Evolutionary conservation across 1,140 invertebrate genomes (phyloP), one percentile per base, ranked within the genome.

Genomic region (Bicyclus anynana): DNA sequence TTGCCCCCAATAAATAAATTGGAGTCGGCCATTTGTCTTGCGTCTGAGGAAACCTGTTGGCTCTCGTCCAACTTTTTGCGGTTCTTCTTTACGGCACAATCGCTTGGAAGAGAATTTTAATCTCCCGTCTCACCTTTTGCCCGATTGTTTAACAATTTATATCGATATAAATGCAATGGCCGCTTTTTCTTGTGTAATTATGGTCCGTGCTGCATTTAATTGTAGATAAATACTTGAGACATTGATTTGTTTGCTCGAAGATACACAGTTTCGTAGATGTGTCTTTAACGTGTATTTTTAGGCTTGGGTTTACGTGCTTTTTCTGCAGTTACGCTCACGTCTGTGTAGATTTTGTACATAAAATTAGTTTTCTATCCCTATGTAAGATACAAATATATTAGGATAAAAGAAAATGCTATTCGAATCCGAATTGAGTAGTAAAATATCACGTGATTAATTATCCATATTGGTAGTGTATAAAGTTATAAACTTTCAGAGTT

Each of bases 31-130:
- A 70, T 67, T 54, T 65, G 63, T 75, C 69, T 77, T 67, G 60
- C 40, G 72, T 77, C 69, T 65, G 53, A 54, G 69, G 65, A 80
- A 72, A 82, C 75, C 68, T 77, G 74, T 75, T 82, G 77, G 77
- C 62, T 51, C 48, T 51, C 21, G 13, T 71, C 72, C 72, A 75
- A 59, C 59, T 78, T 76, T 74, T 74, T 74, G 64, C 62, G 54
- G 40, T 51, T 54, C 59, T 58, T 57, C 53, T 74, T 67, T 67
- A 67, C 59, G 42, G 53, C 56, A 64, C 63, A 62, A 68, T 74
- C 62, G 71, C 66, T 72, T 54, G 63, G 57, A 72, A 75, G 74
- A 77, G 65, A 79, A 79, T 79, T 72, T 76, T 73, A 74, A 76
- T 74, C 67, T 67, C 35, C 59, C 62, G 50, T 46, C 58, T 66